phyloP scores from a whole-genome alignment of 2,113 vertebrate genomes.

The Gyps fulvus region DNA sequence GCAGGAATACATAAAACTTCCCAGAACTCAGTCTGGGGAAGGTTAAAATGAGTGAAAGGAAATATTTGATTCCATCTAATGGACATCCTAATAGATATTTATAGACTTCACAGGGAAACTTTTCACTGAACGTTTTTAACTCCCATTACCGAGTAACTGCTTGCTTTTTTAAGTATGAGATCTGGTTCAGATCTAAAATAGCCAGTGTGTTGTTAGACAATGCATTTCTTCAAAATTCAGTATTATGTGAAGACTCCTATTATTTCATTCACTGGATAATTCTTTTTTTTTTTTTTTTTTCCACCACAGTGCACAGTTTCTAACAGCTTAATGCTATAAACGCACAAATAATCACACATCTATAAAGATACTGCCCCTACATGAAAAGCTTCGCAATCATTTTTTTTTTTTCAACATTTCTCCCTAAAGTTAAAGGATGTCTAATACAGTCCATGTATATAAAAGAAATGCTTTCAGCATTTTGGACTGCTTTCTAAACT shows the following conservation, averaged over 20 bases:
- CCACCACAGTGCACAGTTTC: not conserved
- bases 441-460: not conserved
- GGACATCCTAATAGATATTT: not conserved
- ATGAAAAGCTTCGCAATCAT: not conserved
- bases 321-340: not conserved
- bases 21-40: not conserved
- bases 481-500: slow-evolving; percentile 33
- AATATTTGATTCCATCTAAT: not conserved
- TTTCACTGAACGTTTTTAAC: not conserved
- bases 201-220: not conserved
- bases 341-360: not conserved
- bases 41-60: slow-evolving; percentile 20
- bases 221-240: not conserved
- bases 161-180: not conserved
- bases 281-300: not conserved
- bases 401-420: not conserved
- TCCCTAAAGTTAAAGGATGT: not conserved
- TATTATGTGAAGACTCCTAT: not conserved
- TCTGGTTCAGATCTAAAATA: not conserved
- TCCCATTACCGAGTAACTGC: not conserved
- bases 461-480: not conserved
- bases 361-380: not conserved
- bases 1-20: not conserved
- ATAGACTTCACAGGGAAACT: not conserved
- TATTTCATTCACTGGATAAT: not conserved